phyloP scores from a whole-genome alignment of 2,113 vertebrate species.

The Strix uralensis region DNA sequence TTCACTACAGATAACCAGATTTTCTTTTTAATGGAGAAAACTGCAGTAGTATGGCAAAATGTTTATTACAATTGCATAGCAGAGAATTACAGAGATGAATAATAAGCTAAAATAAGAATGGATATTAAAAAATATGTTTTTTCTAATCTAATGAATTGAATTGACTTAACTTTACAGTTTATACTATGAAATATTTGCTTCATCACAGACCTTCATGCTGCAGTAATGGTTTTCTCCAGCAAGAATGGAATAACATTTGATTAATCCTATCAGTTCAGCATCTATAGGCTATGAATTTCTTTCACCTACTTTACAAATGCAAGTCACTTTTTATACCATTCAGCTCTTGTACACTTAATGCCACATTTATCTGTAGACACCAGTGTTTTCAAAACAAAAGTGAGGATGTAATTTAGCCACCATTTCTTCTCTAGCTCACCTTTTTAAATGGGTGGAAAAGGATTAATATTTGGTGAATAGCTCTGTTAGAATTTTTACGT shows the following conservation, averaged over 20 bases:
- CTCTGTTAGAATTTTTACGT: fast-evolving
- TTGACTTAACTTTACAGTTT: neutral
- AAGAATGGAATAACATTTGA: neutral
- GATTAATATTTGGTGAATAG: neutral
- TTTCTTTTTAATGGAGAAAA: constrained; percentile 23
- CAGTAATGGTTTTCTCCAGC: neutral
- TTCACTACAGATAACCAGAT: neutral
- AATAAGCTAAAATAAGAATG: neutral
- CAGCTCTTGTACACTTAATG: neutral
- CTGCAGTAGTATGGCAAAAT: neutral
- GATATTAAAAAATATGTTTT: neutral
- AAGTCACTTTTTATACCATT: neutral
- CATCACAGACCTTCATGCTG: neutral
- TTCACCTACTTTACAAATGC: neutral
- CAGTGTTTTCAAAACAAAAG: neutral
- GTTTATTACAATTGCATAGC: constrained; percentile 7
- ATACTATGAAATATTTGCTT: neutral
- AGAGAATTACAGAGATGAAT: constrained; percentile 1
- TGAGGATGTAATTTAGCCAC: neutral
- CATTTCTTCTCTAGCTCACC: neutral
- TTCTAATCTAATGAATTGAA: neutral
- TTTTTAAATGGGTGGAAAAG: neutral
- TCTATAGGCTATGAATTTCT: neutral
- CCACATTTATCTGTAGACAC: neutral
- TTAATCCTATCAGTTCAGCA: neutral